These are phyloP conservation scores for Chloroceryle amazona DNA, from an alignment of 2,797 vertebrate species.

Conservation along the genomic window DNA sequence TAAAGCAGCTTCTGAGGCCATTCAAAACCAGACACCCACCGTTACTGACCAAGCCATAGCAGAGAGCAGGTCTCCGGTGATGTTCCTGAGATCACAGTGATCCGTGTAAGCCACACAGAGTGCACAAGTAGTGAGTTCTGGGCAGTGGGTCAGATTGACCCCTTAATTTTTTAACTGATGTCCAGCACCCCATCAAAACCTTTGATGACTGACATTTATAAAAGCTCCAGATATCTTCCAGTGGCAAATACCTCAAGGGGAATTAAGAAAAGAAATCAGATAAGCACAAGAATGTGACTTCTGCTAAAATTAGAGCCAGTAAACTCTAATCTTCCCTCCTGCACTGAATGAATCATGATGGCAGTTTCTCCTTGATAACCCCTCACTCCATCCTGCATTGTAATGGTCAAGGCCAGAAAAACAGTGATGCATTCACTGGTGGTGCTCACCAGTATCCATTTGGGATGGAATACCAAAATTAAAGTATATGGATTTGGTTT, in stretches of 20 bases:
- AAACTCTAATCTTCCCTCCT: neutral
- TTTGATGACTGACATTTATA: conserved; percentile 82
- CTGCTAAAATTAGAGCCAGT: neutral
- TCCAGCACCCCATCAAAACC: conserved; percentile 81
- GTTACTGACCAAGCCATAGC: neutral
- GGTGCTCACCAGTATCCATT: neutral
- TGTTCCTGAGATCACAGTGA: conserved; percentile 84
- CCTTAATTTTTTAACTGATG: conserved; percentile 85
- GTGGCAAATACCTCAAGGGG: neutral
- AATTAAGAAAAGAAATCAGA: neutral
- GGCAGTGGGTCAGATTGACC: conserved; percentile 84
- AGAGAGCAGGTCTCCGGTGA: conserved; percentile 84
- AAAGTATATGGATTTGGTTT: neutral
- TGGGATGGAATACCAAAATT: neutral
- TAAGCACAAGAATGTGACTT: neutral
- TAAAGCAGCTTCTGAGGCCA: neutral
- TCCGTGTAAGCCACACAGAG: conserved; percentile 83
- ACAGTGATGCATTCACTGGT: neutral
- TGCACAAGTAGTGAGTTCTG: conserved; percentile 87
- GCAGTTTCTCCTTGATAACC: neutral
- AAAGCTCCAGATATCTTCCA: neutral
- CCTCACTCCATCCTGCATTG: neutral
- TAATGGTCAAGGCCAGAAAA: neutral
- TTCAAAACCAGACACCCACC: neutral
- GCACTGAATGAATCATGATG: neutral